Evolutionary conservation across 2,888 invertebrate genomes (phyloP), one percentile per base, ranked within the genome.

Genomic region (Lasius fuliginosus): DNA sequence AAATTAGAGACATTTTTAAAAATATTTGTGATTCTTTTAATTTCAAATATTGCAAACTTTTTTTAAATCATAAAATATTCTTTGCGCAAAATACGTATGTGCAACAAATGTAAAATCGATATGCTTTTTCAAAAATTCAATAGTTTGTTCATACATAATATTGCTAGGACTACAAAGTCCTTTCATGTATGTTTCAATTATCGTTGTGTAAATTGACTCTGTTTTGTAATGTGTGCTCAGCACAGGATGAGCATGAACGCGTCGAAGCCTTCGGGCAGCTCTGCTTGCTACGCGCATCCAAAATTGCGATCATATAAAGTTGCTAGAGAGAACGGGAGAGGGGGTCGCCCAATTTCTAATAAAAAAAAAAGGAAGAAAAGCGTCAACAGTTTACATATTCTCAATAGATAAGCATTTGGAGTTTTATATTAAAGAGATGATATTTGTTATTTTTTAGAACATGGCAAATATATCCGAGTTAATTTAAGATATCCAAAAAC

Each of bases 181-280:
- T 94, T 94, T 94, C 93, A 93, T 94, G 92, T 93, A 91, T 92
- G 88, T 93, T 92, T 94, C 94, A 94, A 94, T 94, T 94, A 94
- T 94, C 94, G 93, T 94, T 94, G 93, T 93, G 94, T 91, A 94
- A 94, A 94, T 94, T 94, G 93, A 93, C 94, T 94, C 93, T 92
- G 93, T 92, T 93, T 92, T 92, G 91, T 90, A 91, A 90, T 92
- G 92, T 89, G 74, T 90, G 89, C 86, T 81, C 71, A 89, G 75
- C 85, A 83, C 73, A n/a, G 89, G 82, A 85, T 85, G 86, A 86
- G 83, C 89, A 81, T 85, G 83, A 88, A 77, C 83, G 68, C 82
- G 84, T 71, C 49, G 67, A 84, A 86, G 88, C 89, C 89, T 89
- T 83, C 79, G 46, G 86, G 88, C 82, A 62, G 18, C 18, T 64